Evolutionary conservation across 1,140 invertebrate species (phyloP).

Genomic region (Stegodyphus dumicola): DNA sequence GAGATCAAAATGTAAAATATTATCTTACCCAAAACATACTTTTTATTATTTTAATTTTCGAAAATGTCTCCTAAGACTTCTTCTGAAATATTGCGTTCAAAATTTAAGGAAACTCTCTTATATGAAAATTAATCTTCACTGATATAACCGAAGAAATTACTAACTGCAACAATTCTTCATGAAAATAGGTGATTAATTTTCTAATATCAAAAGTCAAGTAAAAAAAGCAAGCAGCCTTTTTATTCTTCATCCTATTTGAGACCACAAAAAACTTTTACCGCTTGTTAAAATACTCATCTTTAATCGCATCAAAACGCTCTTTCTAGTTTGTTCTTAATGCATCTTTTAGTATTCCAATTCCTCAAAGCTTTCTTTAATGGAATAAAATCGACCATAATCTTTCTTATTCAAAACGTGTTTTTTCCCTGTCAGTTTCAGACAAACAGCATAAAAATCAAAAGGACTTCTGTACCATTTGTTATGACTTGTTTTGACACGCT

Average conservation of each 20-base stretch:
- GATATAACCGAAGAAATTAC: no score
- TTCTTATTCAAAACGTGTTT: constrained; percentile 41
- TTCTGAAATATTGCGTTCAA: no score
- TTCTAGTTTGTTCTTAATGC: constrained; percentile 38
- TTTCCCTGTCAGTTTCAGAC: not conserved
- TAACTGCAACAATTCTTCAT: no score
- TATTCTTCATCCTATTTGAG: not conserved
- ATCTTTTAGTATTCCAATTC: constrained; percentile 32
- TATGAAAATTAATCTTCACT: no score
- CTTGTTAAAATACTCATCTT: constrained; percentile 23
- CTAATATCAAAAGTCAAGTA: no score
- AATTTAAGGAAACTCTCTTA: no score
- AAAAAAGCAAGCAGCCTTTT: no score
- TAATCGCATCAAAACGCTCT: constrained; percentile 24
- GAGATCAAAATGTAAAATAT: no score
- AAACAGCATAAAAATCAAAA: constrained; percentile 49
- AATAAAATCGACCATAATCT: constrained; percentile 22
- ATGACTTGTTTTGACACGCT: constrained; percentile 49
- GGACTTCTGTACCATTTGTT: constrained; percentile 57
- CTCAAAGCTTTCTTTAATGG: constrained; percentile 10
- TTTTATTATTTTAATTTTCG: no score
- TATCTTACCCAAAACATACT: no score
- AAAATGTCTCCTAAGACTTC: no score
- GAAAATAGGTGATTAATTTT: no score
- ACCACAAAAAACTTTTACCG: not conserved